Evolutionary conservation across 2,797 vertebrate genomes (phyloP), one percentile per base, ranked within the genome.

Genomic region (Mormyrus proboscirostris): DNA sequence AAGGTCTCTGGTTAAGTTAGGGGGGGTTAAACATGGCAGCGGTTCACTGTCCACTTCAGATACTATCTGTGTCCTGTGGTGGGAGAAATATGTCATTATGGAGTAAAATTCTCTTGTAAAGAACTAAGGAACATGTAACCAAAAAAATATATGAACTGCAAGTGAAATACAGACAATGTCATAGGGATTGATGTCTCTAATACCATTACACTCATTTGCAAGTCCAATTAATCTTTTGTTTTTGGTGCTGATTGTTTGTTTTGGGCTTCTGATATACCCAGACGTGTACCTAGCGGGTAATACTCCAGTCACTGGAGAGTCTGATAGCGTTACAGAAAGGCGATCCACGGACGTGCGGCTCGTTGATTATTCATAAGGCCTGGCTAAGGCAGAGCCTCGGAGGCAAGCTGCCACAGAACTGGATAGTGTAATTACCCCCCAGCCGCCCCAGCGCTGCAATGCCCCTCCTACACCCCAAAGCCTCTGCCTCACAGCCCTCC

Each of bases 361-460:
- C 93, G 93, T 93, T 94, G 93, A 95, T 96, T 96, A 97, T 97
- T 96, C 95, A 96, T 96, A 96, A 95, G 92, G 92, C 95, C 94
- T 93, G 93, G 94, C 94, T 94, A 93, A 93, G 91, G 93, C 93
- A 93, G 93, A 93, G 92, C 92, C 94, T 91, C 94, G 91, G 86
- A 94, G 95, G 94, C 95, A 96, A 95, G 95, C 94, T 51, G 91
- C 95, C 96, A 91, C 91, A 92, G 94, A 94, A 93, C 93, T 92
- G 92, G 95, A 96, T 94, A 92, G 93, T 93, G 93, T 94, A 95
- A 96, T 97, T 96, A 94, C 94, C 94, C 94, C 92, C 91, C 94
- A 94, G 94, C 94, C 93, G 91, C 94, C 92, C 93, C 92, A 93
- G 93, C 88, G 93, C 92, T 91, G 92, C 93, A 94, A 94, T 93